Conservation (phyloP, 2,888 invertebrate species). For the Apodemia duryi region DNA sequence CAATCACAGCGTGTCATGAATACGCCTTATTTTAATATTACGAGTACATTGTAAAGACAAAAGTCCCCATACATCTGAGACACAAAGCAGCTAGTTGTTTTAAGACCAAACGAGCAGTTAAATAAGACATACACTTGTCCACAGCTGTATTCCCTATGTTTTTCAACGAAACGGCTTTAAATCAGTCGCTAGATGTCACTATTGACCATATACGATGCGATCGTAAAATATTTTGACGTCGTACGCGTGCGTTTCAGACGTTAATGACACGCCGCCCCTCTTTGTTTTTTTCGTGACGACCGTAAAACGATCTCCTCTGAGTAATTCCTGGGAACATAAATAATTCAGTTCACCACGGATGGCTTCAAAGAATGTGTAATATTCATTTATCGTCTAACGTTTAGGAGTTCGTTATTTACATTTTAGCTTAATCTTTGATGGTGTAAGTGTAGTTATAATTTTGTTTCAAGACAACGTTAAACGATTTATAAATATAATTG, state of each 20-base stretch:
- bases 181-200: conserved; percentile 58
- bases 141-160: conserved; percentile 63
- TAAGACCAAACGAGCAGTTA: conserved; percentile 25
- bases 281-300: conserved; percentile 40
- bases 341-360: conserved; percentile 44
- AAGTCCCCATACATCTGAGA: conserved; percentile 2
- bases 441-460: neutral
- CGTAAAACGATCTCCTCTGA: conserved; percentile 61
- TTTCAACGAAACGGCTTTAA: conserved; percentile 58
- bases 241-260: conserved; percentile 55
- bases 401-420: conserved; percentile 14
- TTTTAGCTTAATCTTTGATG: neutral
- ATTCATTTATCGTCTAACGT: conserved; percentile 30
- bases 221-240: conserved; percentile 66
- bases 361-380: conserved; percentile 58
- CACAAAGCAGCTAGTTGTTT: conserved; percentile 10
- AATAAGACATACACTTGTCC: conserved; percentile 51
- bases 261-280: conserved; percentile 53
- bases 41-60: conserved; percentile 8
- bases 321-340: conserved; percentile 63
- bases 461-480: no score
- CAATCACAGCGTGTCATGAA: neutral
- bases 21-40: neutral
- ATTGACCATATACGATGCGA: conserved; percentile 52
- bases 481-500: no score